Percentiles rank a stretch among this genome's conserved stretches.
These are phyloP conservation scores for Eristalinus aeneus DNA, from an alignment of 2,888 invertebrate species.

Conservation along the genomic window DNA sequence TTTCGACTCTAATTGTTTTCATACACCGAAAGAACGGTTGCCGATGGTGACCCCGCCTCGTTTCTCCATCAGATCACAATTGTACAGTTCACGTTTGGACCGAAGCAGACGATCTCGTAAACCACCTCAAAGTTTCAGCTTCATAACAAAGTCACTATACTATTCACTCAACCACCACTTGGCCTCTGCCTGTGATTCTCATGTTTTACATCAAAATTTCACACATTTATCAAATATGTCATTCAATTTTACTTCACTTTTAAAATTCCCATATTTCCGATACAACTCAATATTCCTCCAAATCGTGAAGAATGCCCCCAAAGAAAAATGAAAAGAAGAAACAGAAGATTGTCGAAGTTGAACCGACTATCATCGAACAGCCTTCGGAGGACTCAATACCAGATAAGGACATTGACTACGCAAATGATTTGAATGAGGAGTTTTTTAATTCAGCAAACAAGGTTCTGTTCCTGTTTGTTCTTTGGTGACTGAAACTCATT, in stretches of 20 bases:
- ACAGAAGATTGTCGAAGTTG: slow-evolving; percentile 42
- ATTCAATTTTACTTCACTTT: neutral
- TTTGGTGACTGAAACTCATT: too few relatives aligned
- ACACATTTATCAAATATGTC: neutral
- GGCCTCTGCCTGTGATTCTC: too few relatives aligned
- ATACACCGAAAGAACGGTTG: too few relatives aligned
- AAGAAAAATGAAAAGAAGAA: slow-evolving; percentile 70
- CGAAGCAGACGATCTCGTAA: too few relatives aligned
- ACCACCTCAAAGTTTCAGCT: too few relatives aligned
- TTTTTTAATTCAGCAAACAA: slow-evolving; percentile 74
- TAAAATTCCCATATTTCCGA: slow-evolving; percentile 26
- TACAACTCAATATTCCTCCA: neutral
- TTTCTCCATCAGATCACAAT: too few relatives aligned
- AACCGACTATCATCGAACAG: slow-evolving; percentile 57
- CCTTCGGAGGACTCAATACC: slow-evolving; percentile 67
- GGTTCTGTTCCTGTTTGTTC: slow-evolving; percentile 30
- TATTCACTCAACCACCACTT: too few relatives aligned
- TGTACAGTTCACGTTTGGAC: too few relatives aligned
- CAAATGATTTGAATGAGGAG: slow-evolving; percentile 74
- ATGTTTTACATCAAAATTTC: neutral
- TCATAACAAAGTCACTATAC: too few relatives aligned
- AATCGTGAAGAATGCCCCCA: slow-evolving; percentile 59
- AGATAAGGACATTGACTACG: slow-evolving; percentile 75
- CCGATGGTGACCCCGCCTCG: too few relatives aligned
- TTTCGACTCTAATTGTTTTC: too few relatives aligned